A percentile compares a stretch with the other conserved stretches of the same genome.
Evolutionary conservation across 2,113 vertebrate genomes (phyloP).

Genomic region (Salvelinus sp.): DNA sequence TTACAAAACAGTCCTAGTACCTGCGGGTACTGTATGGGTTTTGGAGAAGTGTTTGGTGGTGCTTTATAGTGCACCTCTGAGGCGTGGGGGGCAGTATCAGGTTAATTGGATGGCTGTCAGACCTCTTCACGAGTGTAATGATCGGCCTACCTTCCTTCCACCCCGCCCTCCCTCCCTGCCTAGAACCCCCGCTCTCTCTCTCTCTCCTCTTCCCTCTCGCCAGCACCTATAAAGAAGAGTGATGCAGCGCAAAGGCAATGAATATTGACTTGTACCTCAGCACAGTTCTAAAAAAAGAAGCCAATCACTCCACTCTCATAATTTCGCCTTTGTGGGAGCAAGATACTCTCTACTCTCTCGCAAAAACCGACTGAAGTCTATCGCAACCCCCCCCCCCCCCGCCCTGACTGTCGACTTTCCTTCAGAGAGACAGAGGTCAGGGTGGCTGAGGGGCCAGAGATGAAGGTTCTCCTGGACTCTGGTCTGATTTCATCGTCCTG

Average conservation of each 20-base stretch:
- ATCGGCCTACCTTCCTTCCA: constrained; percentile 53
- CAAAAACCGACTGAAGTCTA: not conserved
- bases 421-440: not conserved
- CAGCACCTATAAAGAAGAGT: constrained; percentile 44
- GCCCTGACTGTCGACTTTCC: not conserved
- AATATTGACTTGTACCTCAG: constrained; percentile 69
- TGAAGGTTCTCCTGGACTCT: too few species aligned
- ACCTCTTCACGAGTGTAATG: constrained; percentile 61
- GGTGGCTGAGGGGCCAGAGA: not conserved
- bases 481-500: not conserved
- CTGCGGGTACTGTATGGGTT: too few species aligned
- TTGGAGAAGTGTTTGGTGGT: not conserved
- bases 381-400: constrained; percentile 17
- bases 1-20: too few species aligned
- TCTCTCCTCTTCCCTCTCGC: not conserved
- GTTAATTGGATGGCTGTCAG: constrained; percentile 69
- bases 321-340: constrained; percentile 58
- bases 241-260: constrained; percentile 53
- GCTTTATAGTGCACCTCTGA: not conserved
- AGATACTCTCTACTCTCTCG: constrained; percentile 44
- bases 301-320: constrained; percentile 66
- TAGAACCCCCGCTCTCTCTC: constrained; percentile 3
- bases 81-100: constrained; percentile 45
- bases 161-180: constrained; percentile 10
- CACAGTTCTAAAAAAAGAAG: constrained; percentile 72